Evolutionary conservation across 2,797 vertebrate genomes (phyloP).

Genomic region (Simalia tracyae): DNA sequence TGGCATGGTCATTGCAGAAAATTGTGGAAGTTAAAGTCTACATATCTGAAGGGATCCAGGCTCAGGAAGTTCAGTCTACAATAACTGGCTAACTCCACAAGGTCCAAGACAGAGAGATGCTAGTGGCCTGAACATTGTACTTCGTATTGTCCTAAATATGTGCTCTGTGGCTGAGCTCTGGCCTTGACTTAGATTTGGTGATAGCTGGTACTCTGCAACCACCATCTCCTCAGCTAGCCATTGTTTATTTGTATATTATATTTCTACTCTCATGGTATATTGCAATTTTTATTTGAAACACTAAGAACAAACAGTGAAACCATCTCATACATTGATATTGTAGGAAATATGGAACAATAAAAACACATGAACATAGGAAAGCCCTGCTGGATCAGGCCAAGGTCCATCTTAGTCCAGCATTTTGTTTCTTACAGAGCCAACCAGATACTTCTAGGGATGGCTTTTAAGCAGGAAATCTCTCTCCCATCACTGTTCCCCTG

Average conservation of each 20-base stretch:
- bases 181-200: too few species aligned
- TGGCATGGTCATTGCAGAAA: background rate
- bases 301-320: background rate
- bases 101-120: background rate
- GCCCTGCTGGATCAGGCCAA: background rate
- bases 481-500: background rate
- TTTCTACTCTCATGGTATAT: background rate
- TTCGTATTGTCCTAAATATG: background rate
- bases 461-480: background rate
- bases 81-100: background rate
- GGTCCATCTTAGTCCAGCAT: background rate
- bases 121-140: background rate
- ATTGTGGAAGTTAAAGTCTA: background rate
- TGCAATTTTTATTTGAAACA: background rate
- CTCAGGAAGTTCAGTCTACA: background rate
- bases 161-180: background rate
- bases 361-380: background rate
- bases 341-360: background rate
- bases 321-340: too few species aligned
- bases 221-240: background rate
- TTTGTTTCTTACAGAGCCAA: background rate
- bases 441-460: background rate
- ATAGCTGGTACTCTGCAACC: background rate
- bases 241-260: background rate
- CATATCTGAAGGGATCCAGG: background rate